phyloP scores from a whole-genome alignment of 2,888 invertebrate genomes.

The Cabera pusaria region DNA sequence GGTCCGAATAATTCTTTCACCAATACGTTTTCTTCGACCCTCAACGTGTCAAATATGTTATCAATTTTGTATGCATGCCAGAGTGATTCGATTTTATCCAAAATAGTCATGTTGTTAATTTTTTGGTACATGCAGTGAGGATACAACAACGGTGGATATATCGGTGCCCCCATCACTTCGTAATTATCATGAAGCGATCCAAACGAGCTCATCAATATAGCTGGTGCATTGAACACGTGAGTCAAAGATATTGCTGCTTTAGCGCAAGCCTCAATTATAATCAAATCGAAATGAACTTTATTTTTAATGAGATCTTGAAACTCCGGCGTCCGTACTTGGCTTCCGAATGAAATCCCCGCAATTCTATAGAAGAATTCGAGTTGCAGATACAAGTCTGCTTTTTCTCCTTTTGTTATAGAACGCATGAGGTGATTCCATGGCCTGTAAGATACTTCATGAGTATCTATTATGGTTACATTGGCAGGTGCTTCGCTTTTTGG shows the following conservation, averaged over 20 bases:
- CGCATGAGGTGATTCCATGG: background rate
- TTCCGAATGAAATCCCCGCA: slow-evolving; percentile 4
- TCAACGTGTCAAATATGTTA: slow-evolving; percentile 2
- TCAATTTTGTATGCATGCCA: slow-evolving; percentile 17
- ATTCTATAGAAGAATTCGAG: slow-evolving; percentile 2
- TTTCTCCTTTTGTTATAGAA: slow-evolving; percentile 1
- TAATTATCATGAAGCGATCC: slow-evolving; percentile 44
- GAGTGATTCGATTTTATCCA: slow-evolving; percentile 17
- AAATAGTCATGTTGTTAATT: slow-evolving; percentile 10
- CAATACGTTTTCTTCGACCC: slow-evolving; percentile 17
- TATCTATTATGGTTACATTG: slow-evolving; percentile 30
- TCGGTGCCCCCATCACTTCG: slow-evolving; percentile 53
- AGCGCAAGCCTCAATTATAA: slow-evolving; percentile 55
- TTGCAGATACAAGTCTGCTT: slow-evolving; percentile 7
- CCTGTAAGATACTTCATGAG: slow-evolving; percentile 1
- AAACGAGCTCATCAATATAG: slow-evolving; percentile 57
- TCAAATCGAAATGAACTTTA: slow-evolving; percentile 56
- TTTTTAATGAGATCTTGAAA: slow-evolving; percentile 36
- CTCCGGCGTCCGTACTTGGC: slow-evolving; percentile 26
- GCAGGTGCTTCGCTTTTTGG: slow-evolving; percentile 30
- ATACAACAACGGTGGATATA: slow-evolving; percentile 49
- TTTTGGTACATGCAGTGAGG: slow-evolving; percentile 30
- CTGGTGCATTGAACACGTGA: slow-evolving; percentile 58
- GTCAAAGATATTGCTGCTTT: slow-evolving; percentile 50
- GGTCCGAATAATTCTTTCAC: slow-evolving; percentile 30